Evolutionary conservation across 2,797 vertebrate genomes (phyloP), one percentile per base, ranked within the genome.

Genomic region (Hoplostethus mediterraneus): DNA sequence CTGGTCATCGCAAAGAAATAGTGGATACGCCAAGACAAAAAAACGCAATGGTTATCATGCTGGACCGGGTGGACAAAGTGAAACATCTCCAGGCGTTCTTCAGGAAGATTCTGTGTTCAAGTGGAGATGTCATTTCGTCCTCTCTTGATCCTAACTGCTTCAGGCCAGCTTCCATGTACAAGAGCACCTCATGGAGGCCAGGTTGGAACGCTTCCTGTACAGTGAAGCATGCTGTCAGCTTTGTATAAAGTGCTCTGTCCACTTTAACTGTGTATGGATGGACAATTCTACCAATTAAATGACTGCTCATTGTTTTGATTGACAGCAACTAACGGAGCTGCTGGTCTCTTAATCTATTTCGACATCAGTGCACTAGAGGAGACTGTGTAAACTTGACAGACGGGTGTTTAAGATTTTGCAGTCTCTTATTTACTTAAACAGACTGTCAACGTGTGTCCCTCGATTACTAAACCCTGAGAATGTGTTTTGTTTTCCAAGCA

Each of bases 11-110:
- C 28, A 44, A 58, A 44, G 45, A 73, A 40, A 48, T 7, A 36
- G 52, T 52, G 62, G 75, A 68, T 60, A 17, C 67, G 44, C 69
- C 59, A 11, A 77, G 75, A 72, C 71, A 60, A 52, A 79, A 28
- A 68, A 28, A 68, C 11, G 10, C 6, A 59, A 59, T 17, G 31
- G 31, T 72, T 12, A 21, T 36, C 47, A 3, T 5, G 60, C 52
- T 80, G 62, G 55, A 79, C 40, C 25, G 57, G 30, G 16, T 57
- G 54, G 30, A 59, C 31, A 17, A 63, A 63, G 54, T 28, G 17
- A 54, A 14, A 16, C 48, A 16, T 63, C 47, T 49, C 58, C 16
- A 33, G 3, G 64, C 21, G 55, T 16, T 47, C 44, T n/a, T 9
- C 11, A n/a, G 21, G 61, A 74, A 61, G 67, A 74, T 52, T 44